phyloP scores from a whole-genome alignment of 2,888 invertebrate genomes.

The Druceiella hillmani region DNA sequence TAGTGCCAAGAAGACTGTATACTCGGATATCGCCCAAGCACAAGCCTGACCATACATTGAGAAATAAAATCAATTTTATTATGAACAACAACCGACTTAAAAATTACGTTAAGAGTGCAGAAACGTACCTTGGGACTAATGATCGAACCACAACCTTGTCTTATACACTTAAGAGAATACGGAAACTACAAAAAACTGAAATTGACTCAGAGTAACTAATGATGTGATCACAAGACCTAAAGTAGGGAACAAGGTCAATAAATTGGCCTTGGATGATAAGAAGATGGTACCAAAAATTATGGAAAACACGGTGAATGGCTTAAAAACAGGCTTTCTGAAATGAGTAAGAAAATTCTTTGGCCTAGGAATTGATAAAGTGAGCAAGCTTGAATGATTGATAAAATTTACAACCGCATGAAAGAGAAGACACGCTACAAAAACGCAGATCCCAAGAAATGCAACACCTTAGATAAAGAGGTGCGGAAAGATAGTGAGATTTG shows the following conservation, averaged over 20 bases:
- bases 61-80: background rate
- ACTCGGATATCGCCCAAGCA: background rate
- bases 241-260: background rate
- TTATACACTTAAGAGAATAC: background rate
- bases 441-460: background rate
- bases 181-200: background rate
- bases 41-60: background rate
- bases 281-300: background rate
- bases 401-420: background rate
- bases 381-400: background rate
- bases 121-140: background rate
- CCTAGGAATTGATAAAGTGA: background rate
- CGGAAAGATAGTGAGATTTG: too few species aligned
- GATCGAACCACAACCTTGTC: background rate
- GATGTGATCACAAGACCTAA: background rate
- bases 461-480: background rate
- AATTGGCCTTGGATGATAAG: background rate
- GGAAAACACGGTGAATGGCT: background rate
- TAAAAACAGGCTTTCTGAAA: background rate
- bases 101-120: background rate
- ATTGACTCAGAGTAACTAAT: background rate
- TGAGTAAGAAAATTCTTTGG: background rate
- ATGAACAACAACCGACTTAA: background rate
- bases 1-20: background rate
- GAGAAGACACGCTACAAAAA: background rate